A percentile compares a stretch with the other conserved stretches of the same genome.
Conservation (phyloP, 2,888 invertebrate genomes). For the Xestia c-nigrum region DNA sequence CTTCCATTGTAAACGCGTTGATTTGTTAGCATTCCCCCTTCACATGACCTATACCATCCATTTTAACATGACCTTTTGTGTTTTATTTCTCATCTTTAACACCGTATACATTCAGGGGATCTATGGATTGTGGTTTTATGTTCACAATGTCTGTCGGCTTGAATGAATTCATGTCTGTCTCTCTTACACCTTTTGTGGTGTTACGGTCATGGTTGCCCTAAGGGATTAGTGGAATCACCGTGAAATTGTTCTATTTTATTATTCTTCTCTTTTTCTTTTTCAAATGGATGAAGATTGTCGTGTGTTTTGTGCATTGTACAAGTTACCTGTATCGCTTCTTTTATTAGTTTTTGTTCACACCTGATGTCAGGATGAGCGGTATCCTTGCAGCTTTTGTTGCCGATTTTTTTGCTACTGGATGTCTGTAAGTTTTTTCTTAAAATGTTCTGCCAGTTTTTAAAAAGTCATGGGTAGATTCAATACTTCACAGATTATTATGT, state of each 20-base stretch:
- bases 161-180: conserved; percentile 81
- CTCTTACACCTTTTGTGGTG: conserved; percentile 81
- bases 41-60: conserved; percentile 78
- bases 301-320: conserved; percentile 70
- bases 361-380: conserved; percentile 50
- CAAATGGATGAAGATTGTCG: conserved; percentile 70
- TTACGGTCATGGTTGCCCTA: conserved; percentile 77
- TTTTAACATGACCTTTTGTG: conserved; percentile 71
- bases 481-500: conserved; percentile 5
- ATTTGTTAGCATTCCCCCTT: conserved; percentile 85
- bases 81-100: conserved; percentile 54
- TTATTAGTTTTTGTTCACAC: conserved; percentile 56
- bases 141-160: conserved; percentile 82
- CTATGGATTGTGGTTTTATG: conserved; percentile 64
- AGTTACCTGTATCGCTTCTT: conserved; percentile 71
- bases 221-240: conserved; percentile 83
- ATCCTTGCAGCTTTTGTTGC: conserved; percentile 40
- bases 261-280: conserved; percentile 66
- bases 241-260: conserved; percentile 76
- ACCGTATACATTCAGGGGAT: conserved; percentile 60
- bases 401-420: conserved; percentile 47
- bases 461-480: background rate
- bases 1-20: conserved; percentile 78
- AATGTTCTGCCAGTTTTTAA: background rate
- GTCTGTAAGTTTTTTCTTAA: background rate